Conservation (phyloP, 2,113 vertebrate species). For the Regulus satrapa region DNA sequence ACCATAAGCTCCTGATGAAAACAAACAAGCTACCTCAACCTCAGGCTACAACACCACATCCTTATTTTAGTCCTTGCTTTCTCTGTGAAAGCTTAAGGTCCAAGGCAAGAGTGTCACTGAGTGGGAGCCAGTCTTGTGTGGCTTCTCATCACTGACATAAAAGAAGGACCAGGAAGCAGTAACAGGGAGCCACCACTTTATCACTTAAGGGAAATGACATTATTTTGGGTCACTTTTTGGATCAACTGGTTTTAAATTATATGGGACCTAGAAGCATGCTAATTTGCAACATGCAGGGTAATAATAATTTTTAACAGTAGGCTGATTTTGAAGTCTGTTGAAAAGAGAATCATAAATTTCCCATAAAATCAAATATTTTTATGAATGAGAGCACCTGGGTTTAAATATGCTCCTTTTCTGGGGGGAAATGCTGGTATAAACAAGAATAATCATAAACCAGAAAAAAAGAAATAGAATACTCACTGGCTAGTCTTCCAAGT, state of each 20-base stretch:
- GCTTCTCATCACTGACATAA: neutral
- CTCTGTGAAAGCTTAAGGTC: neutral
- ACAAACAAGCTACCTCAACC: neutral
- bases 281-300: neutral
- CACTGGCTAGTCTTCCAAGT: neutral
- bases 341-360: neutral
- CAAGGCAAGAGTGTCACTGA: neutral
- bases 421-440: neutral
- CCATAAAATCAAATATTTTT: neutral
- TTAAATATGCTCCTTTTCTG: neutral
- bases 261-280: neutral
- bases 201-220: neutral
- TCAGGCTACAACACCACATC: fast-evolving
- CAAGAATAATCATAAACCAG: neutral
- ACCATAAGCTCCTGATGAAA: neutral
- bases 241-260: neutral
- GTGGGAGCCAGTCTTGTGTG: neutral
- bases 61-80: neutral
- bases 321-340: neutral
- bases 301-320: neutral
- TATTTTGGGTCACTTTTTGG: neutral
- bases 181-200: neutral
- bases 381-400: neutral
- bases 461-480: neutral
- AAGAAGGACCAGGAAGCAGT: neutral